phyloP scores from a whole-genome alignment of 2,113 vertebrate species.

The human region DNA sequence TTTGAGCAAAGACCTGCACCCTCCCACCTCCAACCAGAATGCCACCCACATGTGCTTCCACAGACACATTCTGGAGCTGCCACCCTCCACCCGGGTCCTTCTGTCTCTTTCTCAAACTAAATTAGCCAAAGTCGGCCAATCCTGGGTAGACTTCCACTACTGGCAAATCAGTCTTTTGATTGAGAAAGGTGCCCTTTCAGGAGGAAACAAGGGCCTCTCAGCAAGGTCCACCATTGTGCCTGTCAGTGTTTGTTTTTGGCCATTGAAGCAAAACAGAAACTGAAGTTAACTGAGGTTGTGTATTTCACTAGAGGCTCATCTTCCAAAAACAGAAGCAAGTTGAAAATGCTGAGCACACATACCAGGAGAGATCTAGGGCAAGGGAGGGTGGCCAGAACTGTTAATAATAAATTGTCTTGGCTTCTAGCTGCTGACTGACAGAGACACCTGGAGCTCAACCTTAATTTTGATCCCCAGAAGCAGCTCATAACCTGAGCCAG shows the following conservation, averaged over 20 bases:
- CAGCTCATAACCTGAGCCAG: background rate
- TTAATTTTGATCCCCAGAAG: background rate
- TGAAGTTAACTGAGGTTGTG: background rate
- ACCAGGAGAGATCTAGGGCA: background rate
- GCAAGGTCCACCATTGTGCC: background rate
- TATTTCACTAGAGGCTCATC: background rate
- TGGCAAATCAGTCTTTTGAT: background rate
- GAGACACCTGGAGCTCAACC: background rate
- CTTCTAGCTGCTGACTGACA: slow-evolving; percentile 53
- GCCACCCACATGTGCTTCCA: background rate
- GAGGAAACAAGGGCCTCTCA: background rate
- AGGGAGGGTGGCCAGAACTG: background rate
- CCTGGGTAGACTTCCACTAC: background rate
- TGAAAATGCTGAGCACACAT: background rate
- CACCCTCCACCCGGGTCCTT: background rate
- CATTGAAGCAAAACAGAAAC: slow-evolving; percentile 25
- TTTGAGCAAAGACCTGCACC: background rate
- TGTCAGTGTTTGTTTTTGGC: background rate
- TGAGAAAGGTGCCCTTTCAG: background rate
- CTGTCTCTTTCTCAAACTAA: background rate
- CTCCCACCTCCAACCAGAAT: background rate
- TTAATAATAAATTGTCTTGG: background rate
- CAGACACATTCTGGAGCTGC: background rate
- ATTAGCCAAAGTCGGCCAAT: background rate
- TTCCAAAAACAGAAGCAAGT: background rate